Conservation (phyloP, 2,797 vertebrate species). For the Labeo calbasu region DNA sequence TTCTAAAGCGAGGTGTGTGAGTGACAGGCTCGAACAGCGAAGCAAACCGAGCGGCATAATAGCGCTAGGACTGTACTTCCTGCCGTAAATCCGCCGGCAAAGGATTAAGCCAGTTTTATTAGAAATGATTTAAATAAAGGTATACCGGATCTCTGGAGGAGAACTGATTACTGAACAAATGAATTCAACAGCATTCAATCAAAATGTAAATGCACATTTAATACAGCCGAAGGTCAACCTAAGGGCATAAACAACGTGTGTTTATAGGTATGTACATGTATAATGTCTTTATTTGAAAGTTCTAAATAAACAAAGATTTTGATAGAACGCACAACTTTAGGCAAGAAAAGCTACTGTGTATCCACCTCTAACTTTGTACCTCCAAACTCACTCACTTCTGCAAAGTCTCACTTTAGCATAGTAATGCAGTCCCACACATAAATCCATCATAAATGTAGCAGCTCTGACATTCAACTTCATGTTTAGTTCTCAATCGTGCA, state of each 20-base stretch:
- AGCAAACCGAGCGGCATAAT: conserved; percentile 24
- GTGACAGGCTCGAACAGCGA: conserved; percentile 14
- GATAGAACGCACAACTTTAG: not conserved
- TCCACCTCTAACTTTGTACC: not conserved
- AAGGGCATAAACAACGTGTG: not conserved
- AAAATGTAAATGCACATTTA: conserved; percentile 49
- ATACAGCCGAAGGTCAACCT: conserved; percentile 20
- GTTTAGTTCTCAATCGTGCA: conserved; percentile 34
- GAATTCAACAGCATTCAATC: conserved; percentile 10
- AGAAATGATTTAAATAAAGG: conserved; percentile 45
- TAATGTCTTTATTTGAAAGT: not conserved
- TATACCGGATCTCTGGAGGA: conserved; percentile 34
- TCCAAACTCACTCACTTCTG: not conserved
- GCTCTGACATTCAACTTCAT: conserved; percentile 11
- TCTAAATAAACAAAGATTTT: not conserved
- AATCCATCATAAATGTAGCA: conserved; percentile 27
- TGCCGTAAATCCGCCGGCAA: conserved; percentile 30
- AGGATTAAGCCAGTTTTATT: conserved; percentile 54
- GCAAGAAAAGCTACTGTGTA: not conserved
- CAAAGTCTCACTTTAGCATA: not conserved
- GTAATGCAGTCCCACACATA: not conserved
- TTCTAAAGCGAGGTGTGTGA: not conserved
- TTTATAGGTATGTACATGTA: not conserved
- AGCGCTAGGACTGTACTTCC: conserved; percentile 27
- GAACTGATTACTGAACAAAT: conserved; percentile 44